A percentile compares a stretch with the other conserved stretches of the same genome.
Conservation (phyloP, 2,113 vertebrate genomes). For the Phalacrocorax aristotelis region DNA sequence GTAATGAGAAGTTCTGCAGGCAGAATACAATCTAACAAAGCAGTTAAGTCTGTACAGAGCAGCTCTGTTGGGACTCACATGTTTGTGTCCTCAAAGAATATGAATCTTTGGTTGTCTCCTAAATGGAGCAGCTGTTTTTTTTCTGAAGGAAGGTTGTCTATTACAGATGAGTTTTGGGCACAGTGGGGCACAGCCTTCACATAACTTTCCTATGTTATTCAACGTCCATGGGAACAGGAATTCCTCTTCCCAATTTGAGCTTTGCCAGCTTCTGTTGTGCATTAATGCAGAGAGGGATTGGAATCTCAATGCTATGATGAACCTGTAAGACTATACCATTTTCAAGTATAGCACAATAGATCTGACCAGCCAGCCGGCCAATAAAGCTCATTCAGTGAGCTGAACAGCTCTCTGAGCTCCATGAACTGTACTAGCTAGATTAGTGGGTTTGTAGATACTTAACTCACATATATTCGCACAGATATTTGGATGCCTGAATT, state of each 20-base stretch:
- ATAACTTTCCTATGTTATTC: not conserved
- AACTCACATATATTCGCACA: not conserved
- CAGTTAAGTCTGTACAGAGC: not conserved
- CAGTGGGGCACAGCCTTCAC: not conserved
- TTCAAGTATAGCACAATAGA: not conserved
- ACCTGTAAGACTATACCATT: not conserved
- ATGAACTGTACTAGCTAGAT: not conserved
- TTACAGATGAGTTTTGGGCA: not conserved
- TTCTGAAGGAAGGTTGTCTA: not conserved
- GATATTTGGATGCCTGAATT: not conserved
- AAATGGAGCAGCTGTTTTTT: not conserved
- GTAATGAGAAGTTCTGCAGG: not conserved
- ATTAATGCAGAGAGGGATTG: not conserved
- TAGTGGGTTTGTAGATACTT: not conserved
- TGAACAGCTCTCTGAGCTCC: not conserved
- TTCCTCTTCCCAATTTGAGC: not conserved
- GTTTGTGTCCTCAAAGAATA: not conserved
- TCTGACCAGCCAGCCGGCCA: not conserved
- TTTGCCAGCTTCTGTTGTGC: not conserved
- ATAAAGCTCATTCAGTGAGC: not conserved
- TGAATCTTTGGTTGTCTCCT: not conserved
- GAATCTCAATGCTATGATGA: not conserved
- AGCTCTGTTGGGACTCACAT: not conserved
- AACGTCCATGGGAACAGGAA: not conserved
- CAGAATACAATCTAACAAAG: not conserved